These are phyloP conservation scores for Orchestes rusci DNA, from an alignment of 2,888 invertebrate species.

Conservation along the genomic window DNA sequence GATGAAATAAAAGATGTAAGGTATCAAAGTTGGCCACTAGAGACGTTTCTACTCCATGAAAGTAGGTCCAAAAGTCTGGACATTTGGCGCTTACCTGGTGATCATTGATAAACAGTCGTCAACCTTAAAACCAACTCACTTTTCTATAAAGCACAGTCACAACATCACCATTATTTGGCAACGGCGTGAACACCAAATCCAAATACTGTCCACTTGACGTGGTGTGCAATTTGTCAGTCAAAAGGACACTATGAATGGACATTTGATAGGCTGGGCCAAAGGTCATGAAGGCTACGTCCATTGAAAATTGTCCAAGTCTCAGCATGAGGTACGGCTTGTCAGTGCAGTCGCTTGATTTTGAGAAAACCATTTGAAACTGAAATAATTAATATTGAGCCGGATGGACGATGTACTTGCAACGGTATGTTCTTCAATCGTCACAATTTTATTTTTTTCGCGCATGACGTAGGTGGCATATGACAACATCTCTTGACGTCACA, in stretches of 20 bases:
- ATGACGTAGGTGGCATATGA: no score
- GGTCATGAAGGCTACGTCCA: slow-evolving; percentile 70
- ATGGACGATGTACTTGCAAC: no score
- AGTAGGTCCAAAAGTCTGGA: slow-evolving; percentile 74
- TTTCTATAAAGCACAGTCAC: slow-evolving; percentile 69
- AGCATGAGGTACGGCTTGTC: slow-evolving; percentile 71
- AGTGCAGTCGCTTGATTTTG: slow-evolving; percentile 55
- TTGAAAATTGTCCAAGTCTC: slow-evolving; percentile 58
- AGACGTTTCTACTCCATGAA: slow-evolving; percentile 73
- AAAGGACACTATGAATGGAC: slow-evolving; percentile 54
- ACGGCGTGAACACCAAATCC: slow-evolving; percentile 60
- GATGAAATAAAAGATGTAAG: slow-evolving; percentile 60
- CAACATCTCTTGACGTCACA: no score
- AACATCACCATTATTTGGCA: slow-evolving; percentile 53
- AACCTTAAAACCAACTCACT: slow-evolving; percentile 46
- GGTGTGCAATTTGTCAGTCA: slow-evolving; percentile 72
- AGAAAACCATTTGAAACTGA: slow-evolving; percentile 59
- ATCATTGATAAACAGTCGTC: slow-evolving; percentile 1
- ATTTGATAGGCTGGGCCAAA: slow-evolving; percentile 73
- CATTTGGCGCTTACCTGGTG: slow-evolving; percentile 71
- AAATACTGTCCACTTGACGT: slow-evolving; percentile 68
- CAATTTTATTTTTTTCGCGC: no score
- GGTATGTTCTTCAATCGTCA: no score
- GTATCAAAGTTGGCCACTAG: slow-evolving; percentile 62
- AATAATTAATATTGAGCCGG: background rate